Percentiles rank a stretch among this genome's conserved stretches.
Evolutionary conservation across 2,888 invertebrate species (phyloP).

Genomic region (Eledone cirrhosa): DNA sequence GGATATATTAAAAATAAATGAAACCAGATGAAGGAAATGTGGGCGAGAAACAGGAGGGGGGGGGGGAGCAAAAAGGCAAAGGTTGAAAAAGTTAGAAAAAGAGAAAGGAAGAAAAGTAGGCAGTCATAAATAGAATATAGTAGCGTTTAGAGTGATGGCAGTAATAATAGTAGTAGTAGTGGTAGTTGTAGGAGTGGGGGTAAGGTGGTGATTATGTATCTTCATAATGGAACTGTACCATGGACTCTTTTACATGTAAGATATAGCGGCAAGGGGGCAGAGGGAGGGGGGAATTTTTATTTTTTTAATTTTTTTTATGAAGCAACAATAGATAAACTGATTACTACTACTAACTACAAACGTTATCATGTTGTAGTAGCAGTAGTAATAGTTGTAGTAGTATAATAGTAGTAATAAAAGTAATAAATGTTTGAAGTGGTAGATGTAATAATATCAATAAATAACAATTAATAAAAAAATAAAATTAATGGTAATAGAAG

Average conservation of each 20-base stretch:
- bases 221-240: conserved; percentile 24
- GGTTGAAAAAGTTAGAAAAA: neutral
- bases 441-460: no score
- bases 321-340: conserved; percentile 22
- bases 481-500: neutral
- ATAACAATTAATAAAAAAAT: neutral
- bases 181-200: neutral
- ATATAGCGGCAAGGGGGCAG: neutral
- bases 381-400: neutral
- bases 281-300: neutral
- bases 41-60: neutral
- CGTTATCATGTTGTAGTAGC: neutral
- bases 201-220: conserved; percentile 22
- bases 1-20: no score
- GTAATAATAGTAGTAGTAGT: neutral
- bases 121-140: no score
- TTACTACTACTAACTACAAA: neutral
- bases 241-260: conserved; percentile 25
- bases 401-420: neutral
- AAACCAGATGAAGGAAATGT: no score
- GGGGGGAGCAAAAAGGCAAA: neutral
- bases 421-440: no score
- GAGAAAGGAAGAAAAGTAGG: neutral
- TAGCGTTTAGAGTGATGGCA: neutral
- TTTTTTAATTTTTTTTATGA: conserved; percentile 17